Evolutionary conservation across 2,797 vertebrate genomes (phyloP).

Genomic region (Myiotriccus ornatus): DNA sequence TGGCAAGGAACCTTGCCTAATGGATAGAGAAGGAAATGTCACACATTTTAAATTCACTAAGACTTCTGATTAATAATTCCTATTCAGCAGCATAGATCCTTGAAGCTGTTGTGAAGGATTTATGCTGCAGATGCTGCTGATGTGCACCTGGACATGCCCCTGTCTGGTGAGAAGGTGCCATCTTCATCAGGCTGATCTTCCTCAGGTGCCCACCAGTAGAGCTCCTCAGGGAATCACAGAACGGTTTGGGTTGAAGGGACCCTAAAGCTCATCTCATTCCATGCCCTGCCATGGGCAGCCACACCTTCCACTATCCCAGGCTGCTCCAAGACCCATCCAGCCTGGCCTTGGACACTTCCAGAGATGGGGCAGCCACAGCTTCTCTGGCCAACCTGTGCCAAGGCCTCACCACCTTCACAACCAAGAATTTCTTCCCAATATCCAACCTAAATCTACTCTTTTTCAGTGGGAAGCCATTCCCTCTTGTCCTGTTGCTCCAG

Average conservation of each 20-base stretch:
- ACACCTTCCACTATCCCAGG: background rate
- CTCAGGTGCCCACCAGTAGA: fast-evolving
- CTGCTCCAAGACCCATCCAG: fast-evolving
- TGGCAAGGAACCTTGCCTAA: background rate
- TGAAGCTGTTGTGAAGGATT: background rate
- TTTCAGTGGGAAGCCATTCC: background rate
- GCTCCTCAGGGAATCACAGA: background rate
- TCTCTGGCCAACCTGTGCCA: background rate
- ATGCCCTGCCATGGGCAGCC: background rate
- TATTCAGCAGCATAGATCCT: background rate
- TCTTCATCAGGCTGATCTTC: background rate
- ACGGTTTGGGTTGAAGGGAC: background rate
- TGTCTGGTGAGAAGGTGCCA: background rate
- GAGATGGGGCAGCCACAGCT: background rate
- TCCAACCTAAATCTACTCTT: background rate
- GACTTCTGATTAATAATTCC: background rate
- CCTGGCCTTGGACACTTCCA: background rate
- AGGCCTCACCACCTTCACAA: background rate
- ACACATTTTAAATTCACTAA: background rate
- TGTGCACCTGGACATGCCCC: background rate
- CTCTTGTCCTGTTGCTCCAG: background rate
- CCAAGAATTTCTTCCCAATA: background rate
- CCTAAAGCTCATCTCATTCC: background rate
- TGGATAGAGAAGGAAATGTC: background rate
- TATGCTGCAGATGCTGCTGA: background rate